Evolutionary conservation across 2,113 vertebrate genomes (phyloP).

Genomic region (Saccopteryx leptura): DNA sequence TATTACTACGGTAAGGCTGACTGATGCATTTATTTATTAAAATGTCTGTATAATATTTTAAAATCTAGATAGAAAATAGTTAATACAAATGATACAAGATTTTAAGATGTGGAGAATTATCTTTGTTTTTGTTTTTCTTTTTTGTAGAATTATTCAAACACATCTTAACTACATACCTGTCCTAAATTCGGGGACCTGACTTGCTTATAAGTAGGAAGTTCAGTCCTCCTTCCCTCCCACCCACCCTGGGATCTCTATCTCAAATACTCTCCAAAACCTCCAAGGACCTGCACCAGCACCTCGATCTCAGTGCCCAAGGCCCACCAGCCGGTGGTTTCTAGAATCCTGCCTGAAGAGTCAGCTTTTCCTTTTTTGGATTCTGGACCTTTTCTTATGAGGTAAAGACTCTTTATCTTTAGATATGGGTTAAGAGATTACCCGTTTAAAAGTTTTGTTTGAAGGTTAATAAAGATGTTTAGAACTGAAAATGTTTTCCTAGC

Average conservation of each 20-base stretch:
- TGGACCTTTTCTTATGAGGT: neutral
- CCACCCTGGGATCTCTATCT: neutral
- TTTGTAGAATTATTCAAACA: neutral
- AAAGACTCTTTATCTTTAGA: slow-evolving; percentile 38
- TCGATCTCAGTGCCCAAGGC: neutral
- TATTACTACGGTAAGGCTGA: slow-evolving; percentile 46
- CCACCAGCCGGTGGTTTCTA: neutral
- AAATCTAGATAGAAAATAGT: slow-evolving; percentile 35
- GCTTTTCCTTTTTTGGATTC: neutral
- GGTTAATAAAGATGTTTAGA: neutral
- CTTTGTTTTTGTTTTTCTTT: neutral
- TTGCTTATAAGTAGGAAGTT: slow-evolving; percentile 5
- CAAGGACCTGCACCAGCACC: neutral
- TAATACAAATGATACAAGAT: neutral
- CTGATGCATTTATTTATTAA: slow-evolving; percentile 25
- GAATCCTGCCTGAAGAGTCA: neutral
- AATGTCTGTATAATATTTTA: neutral
- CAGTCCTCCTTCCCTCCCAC: neutral
- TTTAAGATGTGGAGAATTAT: neutral
- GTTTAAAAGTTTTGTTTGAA: neutral
- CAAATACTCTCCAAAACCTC: neutral
- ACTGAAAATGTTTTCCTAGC: neutral
- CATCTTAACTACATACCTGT: neutral
- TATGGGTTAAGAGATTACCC: neutral
- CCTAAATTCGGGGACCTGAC: neutral